These are phyloP conservation scores for Copidosoma aretas DNA, from an alignment of 2,888 invertebrate genomes.

Conservation along the genomic window DNA sequence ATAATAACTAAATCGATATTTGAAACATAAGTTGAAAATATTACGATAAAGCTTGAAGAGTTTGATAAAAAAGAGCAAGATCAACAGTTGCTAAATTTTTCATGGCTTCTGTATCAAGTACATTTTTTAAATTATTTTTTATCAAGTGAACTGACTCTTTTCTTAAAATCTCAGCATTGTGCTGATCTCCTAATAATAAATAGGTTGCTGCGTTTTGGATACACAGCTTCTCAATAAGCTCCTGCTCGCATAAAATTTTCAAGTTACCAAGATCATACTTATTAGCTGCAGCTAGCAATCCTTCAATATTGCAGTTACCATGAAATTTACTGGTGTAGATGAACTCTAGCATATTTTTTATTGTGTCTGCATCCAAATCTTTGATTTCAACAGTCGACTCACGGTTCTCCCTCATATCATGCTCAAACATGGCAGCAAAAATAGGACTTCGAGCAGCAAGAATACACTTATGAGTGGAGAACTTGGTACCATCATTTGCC, in stretches of 20 bases:
- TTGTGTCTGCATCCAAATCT: not conserved
- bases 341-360: not conserved
- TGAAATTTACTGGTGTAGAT: not conserved
- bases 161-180: not conserved
- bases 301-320: not conserved
- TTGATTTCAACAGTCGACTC: not conserved
- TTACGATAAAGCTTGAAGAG: too few relatives aligned
- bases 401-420: not conserved
- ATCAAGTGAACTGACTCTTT: not conserved
- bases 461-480: not conserved
- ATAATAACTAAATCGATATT: too few relatives aligned
- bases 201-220: not conserved
- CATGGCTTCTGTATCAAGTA: not conserved
- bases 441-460: not conserved
- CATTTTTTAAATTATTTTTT: not conserved
- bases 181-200: not conserved
- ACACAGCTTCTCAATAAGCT: not conserved
- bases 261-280: not conserved
- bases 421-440: not conserved
- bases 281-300: not conserved
- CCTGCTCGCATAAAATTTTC: not conserved
- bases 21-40: too few relatives aligned
- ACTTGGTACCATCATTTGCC: not conserved
- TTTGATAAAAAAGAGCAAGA: too few relatives aligned
- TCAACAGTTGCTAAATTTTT: too few relatives aligned